phyloP scores from a whole-genome alignment of 2,797 vertebrate species.

The Acropternis orthonyx region DNA sequence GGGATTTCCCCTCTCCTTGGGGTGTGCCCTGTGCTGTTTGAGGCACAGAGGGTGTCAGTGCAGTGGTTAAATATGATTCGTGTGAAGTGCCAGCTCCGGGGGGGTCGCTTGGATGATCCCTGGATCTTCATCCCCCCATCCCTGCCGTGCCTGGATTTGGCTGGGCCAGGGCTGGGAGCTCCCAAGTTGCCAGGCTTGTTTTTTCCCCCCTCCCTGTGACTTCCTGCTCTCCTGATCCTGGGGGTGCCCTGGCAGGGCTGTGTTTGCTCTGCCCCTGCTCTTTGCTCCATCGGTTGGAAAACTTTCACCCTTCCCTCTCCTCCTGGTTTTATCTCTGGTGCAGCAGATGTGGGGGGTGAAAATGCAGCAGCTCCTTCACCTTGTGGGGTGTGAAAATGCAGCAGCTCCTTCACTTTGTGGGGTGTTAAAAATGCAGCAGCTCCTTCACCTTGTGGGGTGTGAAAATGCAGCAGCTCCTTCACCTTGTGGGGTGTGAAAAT shows the following conservation, averaged over 20 bases:
- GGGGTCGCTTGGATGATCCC: not conserved
- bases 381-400: too few species aligned
- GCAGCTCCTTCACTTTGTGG: too few species aligned
- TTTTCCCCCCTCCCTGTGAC: not conserved
- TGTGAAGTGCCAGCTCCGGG: not conserved
- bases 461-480: too few species aligned
- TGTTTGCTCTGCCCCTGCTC: not conserved
- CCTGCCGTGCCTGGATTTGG: not conserved
- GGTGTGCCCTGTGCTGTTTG: not conserved
- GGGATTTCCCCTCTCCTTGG: too few species aligned
- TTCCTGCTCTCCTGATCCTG: not conserved
- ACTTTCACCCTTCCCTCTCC: not conserved
- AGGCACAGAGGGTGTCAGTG: fast-evolving
- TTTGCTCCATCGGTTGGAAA: not conserved
- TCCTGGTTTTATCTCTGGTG: not conserved
- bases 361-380: not conserved
- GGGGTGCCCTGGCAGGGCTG: not conserved
- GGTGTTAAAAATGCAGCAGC: too few species aligned
- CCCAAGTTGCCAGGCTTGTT: too few species aligned
- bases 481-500: too few species aligned
- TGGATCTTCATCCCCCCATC: too few species aligned
- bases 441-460: too few species aligned
- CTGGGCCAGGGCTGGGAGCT: not conserved
- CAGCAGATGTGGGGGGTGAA: not conserved
- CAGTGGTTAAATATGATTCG: fast-evolving